Percentiles rank a stretch among this genome's conserved stretches.
phyloP scores from a whole-genome alignment of 1,140 invertebrate species.

The Samia ricini region DNA sequence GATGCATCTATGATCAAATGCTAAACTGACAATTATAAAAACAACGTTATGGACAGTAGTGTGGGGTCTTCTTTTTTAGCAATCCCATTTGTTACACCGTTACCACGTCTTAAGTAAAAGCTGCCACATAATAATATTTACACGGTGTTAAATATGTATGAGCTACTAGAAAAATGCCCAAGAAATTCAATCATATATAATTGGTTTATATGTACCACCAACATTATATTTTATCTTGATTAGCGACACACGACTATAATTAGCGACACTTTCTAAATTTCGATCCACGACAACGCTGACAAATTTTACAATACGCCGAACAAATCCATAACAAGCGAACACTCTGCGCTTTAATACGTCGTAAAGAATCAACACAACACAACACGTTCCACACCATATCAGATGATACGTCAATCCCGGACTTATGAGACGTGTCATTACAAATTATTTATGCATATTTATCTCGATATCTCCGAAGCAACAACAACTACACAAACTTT shows the following conservation, averaged over 20 bases:
- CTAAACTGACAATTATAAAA: too few relatives aligned
- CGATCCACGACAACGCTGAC: background rate
- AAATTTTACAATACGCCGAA: background rate
- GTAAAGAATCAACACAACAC: constrained; percentile 21
- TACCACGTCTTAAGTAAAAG: too few relatives aligned
- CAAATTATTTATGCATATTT: constrained; percentile 28
- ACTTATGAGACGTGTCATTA: constrained; percentile 16
- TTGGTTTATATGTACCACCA: too few relatives aligned
- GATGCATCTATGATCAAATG: too few relatives aligned
- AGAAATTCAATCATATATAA: too few relatives aligned
- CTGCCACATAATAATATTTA: too few relatives aligned
- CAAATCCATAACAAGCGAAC: background rate
- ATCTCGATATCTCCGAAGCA: constrained; percentile 14
- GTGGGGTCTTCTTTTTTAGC: too few relatives aligned
- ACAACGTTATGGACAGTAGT: too few relatives aligned
- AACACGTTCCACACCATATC: constrained; percentile 23
- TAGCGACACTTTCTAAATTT: background rate
- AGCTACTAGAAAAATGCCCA: too few relatives aligned
- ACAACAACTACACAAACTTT: background rate
- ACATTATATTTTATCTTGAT: too few relatives aligned
- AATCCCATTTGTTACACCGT: too few relatives aligned
- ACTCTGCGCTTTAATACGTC: background rate
- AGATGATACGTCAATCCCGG: constrained; percentile 26
- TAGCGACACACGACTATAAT: background rate
- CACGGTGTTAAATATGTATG: too few relatives aligned